Evolutionary conservation across 1,140 invertebrate genomes (phyloP).

Genomic region (Brachionus asplanchnoidis): DNA sequence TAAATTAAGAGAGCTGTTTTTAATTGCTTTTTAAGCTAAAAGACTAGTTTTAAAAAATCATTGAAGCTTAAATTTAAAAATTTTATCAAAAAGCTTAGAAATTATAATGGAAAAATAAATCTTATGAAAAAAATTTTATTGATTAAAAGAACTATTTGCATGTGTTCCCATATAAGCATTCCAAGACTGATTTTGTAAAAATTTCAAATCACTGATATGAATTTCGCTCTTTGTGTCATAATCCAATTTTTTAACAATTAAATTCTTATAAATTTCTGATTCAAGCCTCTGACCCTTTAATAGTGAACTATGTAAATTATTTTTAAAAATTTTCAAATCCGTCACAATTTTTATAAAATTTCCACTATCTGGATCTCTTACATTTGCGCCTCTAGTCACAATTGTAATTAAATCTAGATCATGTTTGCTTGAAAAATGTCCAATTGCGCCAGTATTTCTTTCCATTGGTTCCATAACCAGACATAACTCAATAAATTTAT

Average conservation of each 20-base stretch:
- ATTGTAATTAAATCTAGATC: constrained; percentile 1
- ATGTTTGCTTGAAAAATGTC: not conserved
- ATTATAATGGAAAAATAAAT: not conserved
- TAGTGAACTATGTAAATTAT: not conserved
- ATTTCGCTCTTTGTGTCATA: not conserved
- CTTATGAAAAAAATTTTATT: too few relatives aligned
- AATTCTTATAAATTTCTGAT: not conserved
- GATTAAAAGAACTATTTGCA: not conserved
- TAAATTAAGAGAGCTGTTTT: too few relatives aligned
- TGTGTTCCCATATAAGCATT: constrained; percentile 3
- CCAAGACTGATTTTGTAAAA: constrained; percentile 8
- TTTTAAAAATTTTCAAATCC: not conserved
- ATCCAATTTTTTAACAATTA: not conserved
- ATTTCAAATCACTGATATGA: not conserved
- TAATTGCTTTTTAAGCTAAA: too few relatives aligned
- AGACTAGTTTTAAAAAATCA: too few relatives aligned
- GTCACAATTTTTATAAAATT: not conserved
- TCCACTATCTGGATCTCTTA: not conserved
- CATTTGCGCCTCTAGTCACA: not conserved
- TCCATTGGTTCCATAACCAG: not conserved
- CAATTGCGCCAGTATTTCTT: not conserved
- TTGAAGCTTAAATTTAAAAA: too few relatives aligned
- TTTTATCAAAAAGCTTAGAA: not conserved
- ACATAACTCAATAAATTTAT: not conserved
- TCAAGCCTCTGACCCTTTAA: not conserved